phyloP scores from a whole-genome alignment of 2,113 vertebrate genomes.

The Podarcis muralis region DNA sequence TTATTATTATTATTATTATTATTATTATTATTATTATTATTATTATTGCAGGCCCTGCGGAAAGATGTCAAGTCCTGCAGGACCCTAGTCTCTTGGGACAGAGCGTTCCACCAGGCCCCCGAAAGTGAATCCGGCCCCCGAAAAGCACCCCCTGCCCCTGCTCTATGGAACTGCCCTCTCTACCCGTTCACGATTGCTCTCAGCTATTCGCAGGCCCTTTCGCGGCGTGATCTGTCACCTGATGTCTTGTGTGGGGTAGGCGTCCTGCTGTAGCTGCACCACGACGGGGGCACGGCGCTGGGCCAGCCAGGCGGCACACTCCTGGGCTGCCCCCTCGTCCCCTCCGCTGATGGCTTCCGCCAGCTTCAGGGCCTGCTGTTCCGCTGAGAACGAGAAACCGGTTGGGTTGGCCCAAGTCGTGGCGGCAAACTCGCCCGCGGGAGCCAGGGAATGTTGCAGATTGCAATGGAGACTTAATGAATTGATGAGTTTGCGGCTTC shows the following conservation, averaged over 20 bases:
- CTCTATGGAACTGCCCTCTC: no score
- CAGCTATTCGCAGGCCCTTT: fast-evolving
- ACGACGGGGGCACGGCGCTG: constrained; percentile 70
- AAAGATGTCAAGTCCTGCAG: no score
- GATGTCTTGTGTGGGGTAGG: constrained; percentile 67
- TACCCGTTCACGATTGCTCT: neutral
- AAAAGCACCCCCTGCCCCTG: no score
- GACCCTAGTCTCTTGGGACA: no score
- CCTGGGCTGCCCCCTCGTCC: constrained; percentile 70
- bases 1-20: no score
- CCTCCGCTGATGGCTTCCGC: constrained; percentile 78
- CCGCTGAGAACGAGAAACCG: constrained; percentile 68
- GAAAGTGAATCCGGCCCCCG: no score
- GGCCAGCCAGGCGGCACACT: constrained; percentile 73
- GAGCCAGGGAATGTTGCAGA: fast-evolving
- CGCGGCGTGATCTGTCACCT: constrained; percentile 43
- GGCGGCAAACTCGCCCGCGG: neutral
- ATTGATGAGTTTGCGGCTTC: no score
- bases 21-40: no score
- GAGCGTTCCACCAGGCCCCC: no score
- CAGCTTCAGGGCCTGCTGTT: constrained; percentile 76
- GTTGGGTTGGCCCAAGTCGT: neutral
- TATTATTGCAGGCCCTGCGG: no score
- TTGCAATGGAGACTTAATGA: neutral
- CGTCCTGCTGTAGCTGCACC: constrained; percentile 70